Base-by-base conservation (phyloP, 2,113 vertebrate genomes). In the Condylura cristata region DNA sequence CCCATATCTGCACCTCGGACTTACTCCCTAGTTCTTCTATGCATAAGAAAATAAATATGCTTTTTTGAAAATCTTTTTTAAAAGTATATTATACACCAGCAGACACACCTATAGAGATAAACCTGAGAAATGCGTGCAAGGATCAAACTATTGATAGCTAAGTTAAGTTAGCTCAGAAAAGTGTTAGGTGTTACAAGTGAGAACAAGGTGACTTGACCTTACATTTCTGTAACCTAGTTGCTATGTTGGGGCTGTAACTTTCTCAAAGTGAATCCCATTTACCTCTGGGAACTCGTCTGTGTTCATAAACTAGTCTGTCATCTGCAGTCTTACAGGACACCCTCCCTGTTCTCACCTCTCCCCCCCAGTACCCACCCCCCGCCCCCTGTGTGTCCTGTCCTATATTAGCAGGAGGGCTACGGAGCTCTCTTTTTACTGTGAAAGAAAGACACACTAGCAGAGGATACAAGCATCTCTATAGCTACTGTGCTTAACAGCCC, bases 101-200 rank as follows among this genome's bases (percentile, higher is more conserved):
- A 51, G 78, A 39, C n/a, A 74, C 11, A 28, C 26, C 20, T 44
- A 14, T 30, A 72, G 18, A 41, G 46, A 74, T 58, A 65, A 61
- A 8, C n/a, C 56, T 46, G 39, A 60, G 46, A 58, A 17, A 65
- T 26, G 22, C 56, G 1, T 3, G 10, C 48, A 37, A 93, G 46
- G 26, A 12, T 68, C 18, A 56, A 22, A 56, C 53, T 56, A 51
- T 17, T 51, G 48, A 51, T 51, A 61, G 28, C 10, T 30, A 61
- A 61, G 28, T 12, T 6, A 56, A 22, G 53, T 20, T 20, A 56
- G 53, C 53, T 22, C 39, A 61, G 30, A 44, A 61, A 16, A 14
- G 24, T 0, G 2, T 8, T 26, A 18, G 0, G 1, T 20, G 51
- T 41, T 13, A 17, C 12, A 22, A 48, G 30, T 1, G 16, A 82